A percentile compares a stretch with the other conserved stretches of the same genome.
Evolutionary conservation across 2,113 vertebrate species (phyloP).

Genomic region (Myiopsitta monachus): DNA sequence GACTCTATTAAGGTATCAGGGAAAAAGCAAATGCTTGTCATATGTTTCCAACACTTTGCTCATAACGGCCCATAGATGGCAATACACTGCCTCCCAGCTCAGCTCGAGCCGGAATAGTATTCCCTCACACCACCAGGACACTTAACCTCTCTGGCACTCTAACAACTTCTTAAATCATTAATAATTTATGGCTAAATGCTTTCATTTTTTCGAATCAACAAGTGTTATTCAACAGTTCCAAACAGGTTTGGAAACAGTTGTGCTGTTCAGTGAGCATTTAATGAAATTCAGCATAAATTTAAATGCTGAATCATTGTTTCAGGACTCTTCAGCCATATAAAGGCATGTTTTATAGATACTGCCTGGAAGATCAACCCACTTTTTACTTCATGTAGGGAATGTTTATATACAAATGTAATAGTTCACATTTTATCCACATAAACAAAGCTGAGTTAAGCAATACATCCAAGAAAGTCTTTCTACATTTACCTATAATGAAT

Average conservation of each 20-base stretch:
- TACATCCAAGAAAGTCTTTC: neutral
- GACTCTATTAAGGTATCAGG: neutral
- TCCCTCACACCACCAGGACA: rapidly evolving
- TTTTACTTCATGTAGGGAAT: conserved; percentile 14
- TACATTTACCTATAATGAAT: conserved; percentile 39
- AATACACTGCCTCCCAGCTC: conserved; percentile 36
- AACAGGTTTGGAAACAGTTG: neutral
- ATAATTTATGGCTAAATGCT: neutral
- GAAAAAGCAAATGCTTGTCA: neutral
- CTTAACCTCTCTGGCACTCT: neutral
- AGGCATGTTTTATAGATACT: conserved; percentile 56
- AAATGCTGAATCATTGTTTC: conserved; percentile 41
- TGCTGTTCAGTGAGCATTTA: neutral
- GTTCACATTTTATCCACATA: conserved; percentile 22
- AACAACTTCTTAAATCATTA: neutral
- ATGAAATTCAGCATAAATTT: neutral
- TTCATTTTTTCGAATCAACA: neutral
- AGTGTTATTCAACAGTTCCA: neutral
- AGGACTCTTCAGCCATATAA: conserved; percentile 47
- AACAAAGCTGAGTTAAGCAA: conserved; percentile 40
- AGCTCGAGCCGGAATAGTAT: rapidly evolving
- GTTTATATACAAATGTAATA: conserved; percentile 52
- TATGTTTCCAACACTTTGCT: neutral
- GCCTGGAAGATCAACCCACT: conserved; percentile 5
- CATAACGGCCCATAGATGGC: conserved; percentile 56